Evolutionary conservation across 2,888 invertebrate species (phyloP).

Genomic region (Platypus cylindrus): DNA sequence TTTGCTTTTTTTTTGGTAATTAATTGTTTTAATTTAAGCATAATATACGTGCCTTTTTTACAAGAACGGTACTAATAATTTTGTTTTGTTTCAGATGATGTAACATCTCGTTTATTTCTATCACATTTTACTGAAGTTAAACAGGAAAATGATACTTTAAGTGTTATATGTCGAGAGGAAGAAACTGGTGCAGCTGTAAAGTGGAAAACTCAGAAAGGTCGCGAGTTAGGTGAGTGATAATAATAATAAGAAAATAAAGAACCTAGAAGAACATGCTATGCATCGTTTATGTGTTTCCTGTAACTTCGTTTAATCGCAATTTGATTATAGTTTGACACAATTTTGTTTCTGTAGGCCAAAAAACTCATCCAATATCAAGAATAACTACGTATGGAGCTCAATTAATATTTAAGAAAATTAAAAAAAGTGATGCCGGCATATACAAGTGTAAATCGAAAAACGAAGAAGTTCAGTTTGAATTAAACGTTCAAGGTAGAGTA

Average conservation of each 20-base stretch:
- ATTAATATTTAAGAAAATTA: slow-evolving; percentile 5
- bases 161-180: slow-evolving; percentile 7
- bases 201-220: slow-evolving; percentile 9
- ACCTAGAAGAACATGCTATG: no score
- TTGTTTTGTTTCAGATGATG: neutral
- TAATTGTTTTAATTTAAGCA: no score
- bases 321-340: no score
- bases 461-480: slow-evolving; percentile 4
- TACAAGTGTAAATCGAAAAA: slow-evolving; percentile 5
- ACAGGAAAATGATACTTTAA: slow-evolving; percentile 3
- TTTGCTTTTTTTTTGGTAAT: no score
- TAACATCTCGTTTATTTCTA: neutral
- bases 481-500: slow-evolving; percentile 8
- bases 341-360: slow-evolving; percentile 3
- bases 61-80: no score
- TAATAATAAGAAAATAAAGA: no score
- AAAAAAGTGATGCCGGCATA: slow-evolving; percentile 6
- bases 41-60: no score
- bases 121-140: slow-evolving; percentile 1
- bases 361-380: slow-evolving; percentile 1
- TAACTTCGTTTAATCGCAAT: no score
- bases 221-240: slow-evolving; percentile 5
- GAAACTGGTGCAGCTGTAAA: neutral
- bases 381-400: slow-evolving; percentile 3
- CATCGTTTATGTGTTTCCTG: no score